Evolutionary conservation across 1,140 invertebrate species (phyloP).

Genomic region (Acarapis woodi): DNA sequence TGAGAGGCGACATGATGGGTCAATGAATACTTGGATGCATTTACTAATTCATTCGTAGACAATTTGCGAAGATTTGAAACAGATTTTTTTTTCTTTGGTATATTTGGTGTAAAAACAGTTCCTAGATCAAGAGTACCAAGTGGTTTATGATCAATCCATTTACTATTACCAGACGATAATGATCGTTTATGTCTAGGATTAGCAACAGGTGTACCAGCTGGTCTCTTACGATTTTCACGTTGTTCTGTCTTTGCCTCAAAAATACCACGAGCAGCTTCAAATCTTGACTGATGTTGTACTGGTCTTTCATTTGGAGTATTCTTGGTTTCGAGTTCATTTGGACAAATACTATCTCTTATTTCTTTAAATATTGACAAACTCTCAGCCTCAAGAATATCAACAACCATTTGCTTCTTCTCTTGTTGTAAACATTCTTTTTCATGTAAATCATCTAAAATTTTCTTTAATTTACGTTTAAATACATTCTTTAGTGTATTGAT

Average conservation of each 20-base stretch:
- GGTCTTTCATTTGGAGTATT: background rate
- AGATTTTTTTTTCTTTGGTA: conserved; percentile 50
- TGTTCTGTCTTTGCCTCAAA: background rate
- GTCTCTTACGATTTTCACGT: background rate
- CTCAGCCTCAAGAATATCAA: conserved; percentile 12
- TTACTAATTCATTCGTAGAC: conserved; percentile 32
- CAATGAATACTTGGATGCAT: conserved; percentile 60
- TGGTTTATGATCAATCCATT: conserved; percentile 71
- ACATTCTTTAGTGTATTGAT: conserved; percentile 11
- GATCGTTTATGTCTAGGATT: conserved; percentile 43
- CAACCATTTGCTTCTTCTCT: conserved; percentile 12
- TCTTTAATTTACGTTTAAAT: conserved; percentile 21
- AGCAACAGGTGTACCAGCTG: conserved; percentile 20
- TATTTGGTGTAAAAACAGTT: conserved; percentile 59
- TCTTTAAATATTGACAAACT: conserved; percentile 9
- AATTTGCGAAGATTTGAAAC: conserved; percentile 36
- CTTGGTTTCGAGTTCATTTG: background rate
- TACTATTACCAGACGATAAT: conserved; percentile 33
- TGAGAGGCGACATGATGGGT: conserved; percentile 67
- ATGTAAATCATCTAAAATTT: conserved; percentile 15
- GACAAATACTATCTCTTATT: background rate
- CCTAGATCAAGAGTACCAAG: conserved; percentile 25
- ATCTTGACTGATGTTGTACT: background rate
- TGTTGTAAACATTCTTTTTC: conserved; percentile 9
- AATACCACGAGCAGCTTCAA: background rate